Evolutionary conservation across 2,888 invertebrate species (phyloP), one percentile per base, ranked within the genome.

Genomic region (Acanthosepion lycidas): DNA sequence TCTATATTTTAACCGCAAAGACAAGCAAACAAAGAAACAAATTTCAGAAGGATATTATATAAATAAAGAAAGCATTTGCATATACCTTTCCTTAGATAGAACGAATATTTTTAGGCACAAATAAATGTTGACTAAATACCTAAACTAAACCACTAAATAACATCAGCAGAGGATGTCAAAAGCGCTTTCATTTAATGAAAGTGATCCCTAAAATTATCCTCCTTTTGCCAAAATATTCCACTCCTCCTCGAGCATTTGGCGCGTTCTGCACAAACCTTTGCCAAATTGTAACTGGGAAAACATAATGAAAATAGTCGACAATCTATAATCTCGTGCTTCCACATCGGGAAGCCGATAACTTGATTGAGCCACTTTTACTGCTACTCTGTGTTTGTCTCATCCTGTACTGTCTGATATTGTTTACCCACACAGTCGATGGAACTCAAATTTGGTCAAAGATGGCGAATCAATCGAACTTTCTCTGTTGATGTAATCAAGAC

Each of bases 321-420:
- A 78, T n/a, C n/a, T 78, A 78, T 78, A 78, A 78, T 78, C n/a
- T 78, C 78, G 78, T 78, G 78, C 33, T 78, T 78, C 78, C n/a
- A n/a, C 78, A 33, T 78, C 78, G 78, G 33, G n/a, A 78, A 78
- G 78, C 78, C 78, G n/a, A n/a, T 78, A 78, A 78, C 78, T 78
- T 78, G 78, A 78, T n/a, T 78, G n/a, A 78, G 18, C n/a, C 78
- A 78, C 78, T 78, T 78, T 18, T 9, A 78, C n/a, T n/a, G n/a
- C 78, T 15, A 15, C 9, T 15, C 78, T 18, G n/a, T 33, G 42
- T n/a, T 15, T 15, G 33, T 78, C n/a, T n/a, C 78, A 78, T n/a
- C 78, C 33, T n/a, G 4, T n/a, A 78, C 78, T 15, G 78, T n/a
- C 78, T 78, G 33, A 78, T 78, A 33, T 78, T 78, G 78, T 78